Percentiles rank a stretch among this genome's conserved stretches.
Evolutionary conservation across 2,888 invertebrate genomes (phyloP).

Genomic region (Sycophila texana): DNA sequence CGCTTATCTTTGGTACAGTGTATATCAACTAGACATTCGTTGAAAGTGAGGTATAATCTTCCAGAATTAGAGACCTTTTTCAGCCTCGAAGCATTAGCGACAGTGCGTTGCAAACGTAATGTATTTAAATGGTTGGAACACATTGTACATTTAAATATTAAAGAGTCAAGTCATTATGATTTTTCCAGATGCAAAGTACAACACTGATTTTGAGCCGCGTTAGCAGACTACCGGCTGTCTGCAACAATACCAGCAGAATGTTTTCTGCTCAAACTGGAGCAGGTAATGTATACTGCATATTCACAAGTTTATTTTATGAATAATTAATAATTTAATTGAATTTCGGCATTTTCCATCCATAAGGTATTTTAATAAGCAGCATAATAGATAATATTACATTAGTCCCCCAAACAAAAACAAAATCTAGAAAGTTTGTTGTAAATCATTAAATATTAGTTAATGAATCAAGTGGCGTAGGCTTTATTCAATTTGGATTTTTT

Average conservation of each 20-base stretch:
- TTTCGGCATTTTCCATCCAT: background rate
- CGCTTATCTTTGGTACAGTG: too few species aligned
- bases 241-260: conserved; percentile 32
- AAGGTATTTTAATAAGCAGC: background rate
- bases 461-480: background rate
- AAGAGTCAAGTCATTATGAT: too few species aligned
- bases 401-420: too few species aligned
- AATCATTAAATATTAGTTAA: background rate
- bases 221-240: background rate
- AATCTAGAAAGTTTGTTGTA: background rate
- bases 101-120: background rate
- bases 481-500: background rate
- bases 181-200: conserved; percentile 27
- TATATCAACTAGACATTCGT: too few species aligned
- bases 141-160: background rate
- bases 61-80: too few species aligned
- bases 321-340: background rate
- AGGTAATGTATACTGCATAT: conserved; percentile 46
- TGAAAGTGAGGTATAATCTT: too few species aligned
- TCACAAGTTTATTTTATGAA: background rate
- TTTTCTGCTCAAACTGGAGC: conserved; percentile 52
- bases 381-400: background rate
- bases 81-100: too few species aligned
- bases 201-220: background rate
- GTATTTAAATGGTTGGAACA: background rate